These are phyloP conservation scores for Mus spicilegus DNA, from an alignment of 2,113 vertebrate genomes.

Conservation along the genomic window DNA sequence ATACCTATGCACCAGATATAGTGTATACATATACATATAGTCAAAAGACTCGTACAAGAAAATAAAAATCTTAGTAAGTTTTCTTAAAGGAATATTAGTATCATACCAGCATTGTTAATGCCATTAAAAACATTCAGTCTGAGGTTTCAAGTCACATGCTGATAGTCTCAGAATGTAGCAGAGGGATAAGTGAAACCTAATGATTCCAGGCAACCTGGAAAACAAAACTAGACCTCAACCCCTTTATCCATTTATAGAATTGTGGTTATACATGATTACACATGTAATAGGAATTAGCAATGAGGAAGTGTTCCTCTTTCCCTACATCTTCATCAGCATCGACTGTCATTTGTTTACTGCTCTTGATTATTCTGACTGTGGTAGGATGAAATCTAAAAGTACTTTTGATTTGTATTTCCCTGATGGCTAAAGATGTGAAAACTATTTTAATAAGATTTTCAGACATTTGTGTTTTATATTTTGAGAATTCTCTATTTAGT, in stretches of 20 bases:
- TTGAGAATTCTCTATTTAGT: neutral
- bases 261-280: too few species aligned
- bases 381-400: neutral
- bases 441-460: neutral
- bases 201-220: neutral
- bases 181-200: neutral
- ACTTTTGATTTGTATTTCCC: neutral
- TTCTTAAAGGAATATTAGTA: neutral
- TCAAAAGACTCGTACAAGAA: neutral
- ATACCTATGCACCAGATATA: neutral
- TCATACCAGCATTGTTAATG: neutral
- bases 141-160: neutral
- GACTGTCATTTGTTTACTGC: neutral
- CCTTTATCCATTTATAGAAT: neutral
- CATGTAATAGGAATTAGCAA: neutral
- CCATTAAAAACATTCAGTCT: neutral
- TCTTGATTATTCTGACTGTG: neutral
- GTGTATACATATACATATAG: neutral
- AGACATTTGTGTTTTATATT: neutral
- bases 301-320: neutral
- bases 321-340: neutral
- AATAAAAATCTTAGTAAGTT: neutral
- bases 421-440: neutral
- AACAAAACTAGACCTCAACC: neutral
- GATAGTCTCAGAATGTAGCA: neutral